Base-by-base conservation (phyloP, 2,888 invertebrate genomes). In the Anthrax anthrax region DNA sequence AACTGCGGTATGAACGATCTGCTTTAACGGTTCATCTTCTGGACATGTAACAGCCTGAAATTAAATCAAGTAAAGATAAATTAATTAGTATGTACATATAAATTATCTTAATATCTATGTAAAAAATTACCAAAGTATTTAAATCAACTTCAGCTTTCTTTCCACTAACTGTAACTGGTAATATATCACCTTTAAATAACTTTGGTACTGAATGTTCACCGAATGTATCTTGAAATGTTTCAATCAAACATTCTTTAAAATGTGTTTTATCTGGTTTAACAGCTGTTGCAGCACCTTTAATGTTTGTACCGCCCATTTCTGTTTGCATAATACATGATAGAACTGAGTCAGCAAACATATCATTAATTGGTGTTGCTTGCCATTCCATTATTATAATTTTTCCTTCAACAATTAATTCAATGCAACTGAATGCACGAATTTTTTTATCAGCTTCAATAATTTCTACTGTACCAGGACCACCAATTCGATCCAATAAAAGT, bases 301-400 rank as follows among this genome's bases (percentile, higher is more conserved):
- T 72, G 27, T 75, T 74, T 1, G 73, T 72, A 43, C 80, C 80
- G 42, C 80, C 70, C 54, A 77, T 65, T 61, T 86, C 85, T 0
- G 90, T 89, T 64, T 88, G 84, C 56, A 97, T 73, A 37, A 95
- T 74, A 39, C 85, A 90, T 0, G 89, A 86, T 46, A 95, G 74
- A 27, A 94, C 84, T 27, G 96, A 87, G 72, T 98, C 97, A 27
- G 97, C 96, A 69, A 85, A 97, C 92, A 97, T 96, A 69, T 98
- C 97, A 60, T 91, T 85, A 40, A 95, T 84, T 1, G 97, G 95
- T 61, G 85, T 88, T 9, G 95, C 91, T 39, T 81, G 74, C 97
- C 97, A 98, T 77, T 95, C 94, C 48, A 97, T 74, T 1, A 86
- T 81, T 27, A 92, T 83, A 54, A 89, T 77, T 64, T 81, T 81